Evolutionary conservation across 2,797 vertebrate species (phyloP).

Genomic region (Sebastes baramenuke): DNA sequence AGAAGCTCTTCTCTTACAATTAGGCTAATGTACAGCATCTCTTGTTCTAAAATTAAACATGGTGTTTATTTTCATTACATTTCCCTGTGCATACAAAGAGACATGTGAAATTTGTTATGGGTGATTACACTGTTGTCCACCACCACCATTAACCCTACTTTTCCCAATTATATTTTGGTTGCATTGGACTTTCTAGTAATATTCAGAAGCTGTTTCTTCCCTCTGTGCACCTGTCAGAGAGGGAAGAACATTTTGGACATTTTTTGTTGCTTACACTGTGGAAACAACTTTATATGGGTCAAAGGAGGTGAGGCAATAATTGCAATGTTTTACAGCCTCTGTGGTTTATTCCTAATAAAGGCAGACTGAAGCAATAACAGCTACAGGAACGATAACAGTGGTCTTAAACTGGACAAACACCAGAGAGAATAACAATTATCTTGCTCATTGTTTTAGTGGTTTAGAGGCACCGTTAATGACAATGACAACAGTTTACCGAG

Average conservation of each 20-base stretch:
- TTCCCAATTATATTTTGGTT: neutral
- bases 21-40: neutral
- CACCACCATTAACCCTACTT: neutral
- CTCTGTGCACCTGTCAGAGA: neutral
- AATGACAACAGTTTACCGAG: neutral
- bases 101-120: too few species aligned
- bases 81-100: fast-evolving
- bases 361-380: neutral
- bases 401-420: neutral
- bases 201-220: neutral
- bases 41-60: neutral
- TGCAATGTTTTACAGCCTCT: neutral
- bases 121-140: neutral
- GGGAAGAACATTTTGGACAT: neutral
- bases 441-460: neutral
- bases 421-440: neutral
- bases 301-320: neutral
- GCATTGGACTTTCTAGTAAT: neutral
- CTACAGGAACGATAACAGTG: neutral
- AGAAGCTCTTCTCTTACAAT: neutral
- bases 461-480: neutral
- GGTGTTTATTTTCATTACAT: neutral
- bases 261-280: neutral
- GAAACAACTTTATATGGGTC: neutral
- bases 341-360: conserved; percentile 1